Conservation (phyloP, 2,113 vertebrate genomes). For the Hyperopisus bebe region DNA sequence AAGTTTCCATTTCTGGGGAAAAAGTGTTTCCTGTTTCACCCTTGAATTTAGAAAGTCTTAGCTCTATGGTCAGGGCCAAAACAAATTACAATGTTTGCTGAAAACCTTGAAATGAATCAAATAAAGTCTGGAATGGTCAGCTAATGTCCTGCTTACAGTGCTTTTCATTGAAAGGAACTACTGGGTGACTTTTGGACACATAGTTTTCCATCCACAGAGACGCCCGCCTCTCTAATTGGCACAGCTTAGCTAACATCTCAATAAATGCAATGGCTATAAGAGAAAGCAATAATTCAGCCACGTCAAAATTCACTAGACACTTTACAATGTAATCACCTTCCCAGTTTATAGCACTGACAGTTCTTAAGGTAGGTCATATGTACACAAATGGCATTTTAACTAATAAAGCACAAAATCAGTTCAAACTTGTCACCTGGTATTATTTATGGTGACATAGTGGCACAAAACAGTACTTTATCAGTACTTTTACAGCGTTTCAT, state of each 20-base stretch:
- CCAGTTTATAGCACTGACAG: neutral
- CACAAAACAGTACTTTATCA: neutral
- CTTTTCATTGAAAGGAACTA: conserved; percentile 6
- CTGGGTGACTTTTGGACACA: neutral
- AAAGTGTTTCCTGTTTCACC: neutral
- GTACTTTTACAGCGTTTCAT: neutral
- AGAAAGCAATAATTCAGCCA: neutral
- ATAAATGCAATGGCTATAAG: neutral
- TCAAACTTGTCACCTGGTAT: neutral
- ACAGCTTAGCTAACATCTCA: neutral
- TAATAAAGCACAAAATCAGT: neutral
- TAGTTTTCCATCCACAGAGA: conserved; percentile 9
- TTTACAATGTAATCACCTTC: neutral
- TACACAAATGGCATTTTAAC: neutral
- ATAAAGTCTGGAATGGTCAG: conserved; percentile 10
- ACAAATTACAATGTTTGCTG: conserved; percentile 8
- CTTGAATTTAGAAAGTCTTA: neutral
- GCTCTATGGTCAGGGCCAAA: neutral
- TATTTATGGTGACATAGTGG: neutral
- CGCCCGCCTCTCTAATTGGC: neutral
- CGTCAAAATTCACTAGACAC: neutral
- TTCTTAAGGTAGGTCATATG: neutral
- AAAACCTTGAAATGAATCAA: neutral
- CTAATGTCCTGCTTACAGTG: conserved; percentile 12
- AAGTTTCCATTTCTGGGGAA: neutral